Evolutionary conservation across 2,797 vertebrate genomes (phyloP).

Genomic region (Staurois parvus): DNA sequence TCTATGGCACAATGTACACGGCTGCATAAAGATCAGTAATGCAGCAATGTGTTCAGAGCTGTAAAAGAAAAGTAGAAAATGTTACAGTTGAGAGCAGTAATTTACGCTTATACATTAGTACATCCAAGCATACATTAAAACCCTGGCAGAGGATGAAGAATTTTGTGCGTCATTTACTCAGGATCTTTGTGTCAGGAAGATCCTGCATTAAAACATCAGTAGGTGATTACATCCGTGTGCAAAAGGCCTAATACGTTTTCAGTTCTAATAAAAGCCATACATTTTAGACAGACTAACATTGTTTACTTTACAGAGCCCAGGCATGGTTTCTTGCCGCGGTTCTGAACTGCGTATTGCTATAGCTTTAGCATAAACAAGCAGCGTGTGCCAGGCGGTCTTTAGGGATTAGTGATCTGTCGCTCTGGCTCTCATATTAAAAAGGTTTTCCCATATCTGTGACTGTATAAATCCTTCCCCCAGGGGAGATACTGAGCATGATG

Average conservation of each 20-base stretch:
- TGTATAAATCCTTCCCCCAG: conserved; percentile 50
- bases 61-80: no score
- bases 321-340: background rate
- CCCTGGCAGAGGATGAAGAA: no score
- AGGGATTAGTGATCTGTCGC: conserved; percentile 47
- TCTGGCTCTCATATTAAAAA: conserved; percentile 15
- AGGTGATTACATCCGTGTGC: no score
- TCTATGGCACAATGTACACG: no score
- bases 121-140: no score
- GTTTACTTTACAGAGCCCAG: background rate
- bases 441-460: conserved; percentile 42
- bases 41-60: no score
- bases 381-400: conserved; percentile 56
- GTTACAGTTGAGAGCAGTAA: no score
- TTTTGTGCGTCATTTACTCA: no score
- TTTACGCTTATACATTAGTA: no score
- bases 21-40: no score
- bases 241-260: background rate
- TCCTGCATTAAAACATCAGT: no score
- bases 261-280: background rate
- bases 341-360: background rate
- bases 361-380: conserved; percentile 54
- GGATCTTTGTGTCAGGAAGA: no score
- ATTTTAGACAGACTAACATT: background rate
- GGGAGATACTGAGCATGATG: background rate